Conservation (phyloP, 2,113 vertebrate genomes). For the Tragelaphus buxtoni region DNA sequence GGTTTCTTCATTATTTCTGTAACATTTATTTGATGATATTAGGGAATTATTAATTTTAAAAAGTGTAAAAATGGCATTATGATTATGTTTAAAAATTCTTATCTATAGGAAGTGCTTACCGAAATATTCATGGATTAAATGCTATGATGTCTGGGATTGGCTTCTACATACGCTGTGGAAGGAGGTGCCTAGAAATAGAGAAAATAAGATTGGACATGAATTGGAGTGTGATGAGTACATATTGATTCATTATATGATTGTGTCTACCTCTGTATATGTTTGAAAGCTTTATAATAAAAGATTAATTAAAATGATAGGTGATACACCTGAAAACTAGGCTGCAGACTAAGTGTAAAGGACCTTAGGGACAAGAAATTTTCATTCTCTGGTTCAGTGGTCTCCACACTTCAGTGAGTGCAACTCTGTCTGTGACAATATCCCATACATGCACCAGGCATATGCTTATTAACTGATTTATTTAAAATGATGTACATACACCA, state of each 20-base stretch:
- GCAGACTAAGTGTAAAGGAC: neutral
- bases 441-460: slow-evolving; percentile 64
- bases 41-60: neutral
- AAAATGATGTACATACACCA: slow-evolving; percentile 71
- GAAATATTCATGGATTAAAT: neutral
- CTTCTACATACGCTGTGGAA: neutral
- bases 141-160: neutral
- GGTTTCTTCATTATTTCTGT: neutral
- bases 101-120: neutral
- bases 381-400: neutral
- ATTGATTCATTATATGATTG: neutral
- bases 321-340: neutral
- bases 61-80: neutral
- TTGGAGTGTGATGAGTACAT: neutral
- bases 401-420: neutral
- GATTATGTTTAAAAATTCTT: neutral
- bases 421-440: neutral
- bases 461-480: slow-evolving; percentile 61
- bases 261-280: neutral
- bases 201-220: neutral
- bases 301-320: neutral
- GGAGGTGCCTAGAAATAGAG: neutral
- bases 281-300: neutral
- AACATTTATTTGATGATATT: neutral
- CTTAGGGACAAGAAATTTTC: neutral